phyloP scores from a whole-genome alignment of 2,797 vertebrate species.

The Pterois miles region DNA sequence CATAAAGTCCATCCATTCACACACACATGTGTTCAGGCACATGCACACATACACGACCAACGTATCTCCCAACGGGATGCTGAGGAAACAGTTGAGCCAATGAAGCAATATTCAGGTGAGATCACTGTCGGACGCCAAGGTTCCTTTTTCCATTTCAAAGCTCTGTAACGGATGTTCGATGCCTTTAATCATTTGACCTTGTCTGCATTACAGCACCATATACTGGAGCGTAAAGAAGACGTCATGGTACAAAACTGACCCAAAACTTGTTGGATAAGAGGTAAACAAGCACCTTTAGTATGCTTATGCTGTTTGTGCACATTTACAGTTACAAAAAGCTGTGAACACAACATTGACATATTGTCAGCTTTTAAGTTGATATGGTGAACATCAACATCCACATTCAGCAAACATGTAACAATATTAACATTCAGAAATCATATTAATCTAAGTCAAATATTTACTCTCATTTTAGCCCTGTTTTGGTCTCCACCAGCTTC shows the following conservation, averaged over 20 bases:
- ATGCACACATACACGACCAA: conserved; percentile 6
- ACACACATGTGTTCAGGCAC: background rate
- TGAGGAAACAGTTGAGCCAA: conserved; percentile 54
- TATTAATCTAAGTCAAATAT: background rate
- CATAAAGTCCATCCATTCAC: conserved; percentile 73
- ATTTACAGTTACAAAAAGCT: no score
- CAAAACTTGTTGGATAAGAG: background rate
- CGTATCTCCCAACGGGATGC: conserved; percentile 48
- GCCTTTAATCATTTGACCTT: conserved; percentile 36
- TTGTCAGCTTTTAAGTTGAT: no score
- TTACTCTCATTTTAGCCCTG: background rate
- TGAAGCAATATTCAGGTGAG: conserved; percentile 75
- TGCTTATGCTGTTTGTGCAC: background rate
- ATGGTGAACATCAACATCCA: background rate
- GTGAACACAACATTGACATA: no score
- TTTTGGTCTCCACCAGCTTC: background rate
- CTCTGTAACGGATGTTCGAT: conserved; percentile 23
- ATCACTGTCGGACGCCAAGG: conserved; percentile 60
- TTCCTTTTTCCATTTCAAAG: conserved; percentile 52
- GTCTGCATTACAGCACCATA: conserved; percentile 5
- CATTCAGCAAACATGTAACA: background rate
- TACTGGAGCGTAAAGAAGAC: background rate
- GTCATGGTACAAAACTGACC: background rate
- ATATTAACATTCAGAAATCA: background rate
- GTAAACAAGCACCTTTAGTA: background rate